Percentiles rank a stretch among this genome's conserved stretches.
phyloP scores from a whole-genome alignment of 2,113 vertebrate genomes.

The Anseranas semipalmata region DNA sequence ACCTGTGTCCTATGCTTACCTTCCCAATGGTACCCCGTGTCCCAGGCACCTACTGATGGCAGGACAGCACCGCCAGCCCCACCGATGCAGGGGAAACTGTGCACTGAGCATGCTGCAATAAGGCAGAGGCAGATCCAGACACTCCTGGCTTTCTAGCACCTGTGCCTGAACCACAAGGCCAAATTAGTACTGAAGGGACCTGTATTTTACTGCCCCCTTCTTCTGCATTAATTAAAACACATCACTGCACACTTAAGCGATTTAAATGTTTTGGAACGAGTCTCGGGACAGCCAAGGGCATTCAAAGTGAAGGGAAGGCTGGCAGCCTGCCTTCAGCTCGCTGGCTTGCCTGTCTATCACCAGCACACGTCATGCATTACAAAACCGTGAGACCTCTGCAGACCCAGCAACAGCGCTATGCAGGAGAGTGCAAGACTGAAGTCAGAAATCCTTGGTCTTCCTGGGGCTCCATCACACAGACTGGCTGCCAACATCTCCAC shows the following conservation, averaged over 20 bases:
- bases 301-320: constrained; percentile 48
- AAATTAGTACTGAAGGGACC: constrained; percentile 49
- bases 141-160: constrained; percentile 27
- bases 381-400: constrained; percentile 14
- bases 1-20: not conserved
- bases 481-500: not conserved
- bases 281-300: constrained; percentile 39
- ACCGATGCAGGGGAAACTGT: not conserved
- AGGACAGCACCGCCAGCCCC: not conserved
- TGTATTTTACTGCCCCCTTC: constrained; percentile 53
- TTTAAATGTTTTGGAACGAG: constrained; percentile 55
- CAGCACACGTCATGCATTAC: constrained; percentile 6
- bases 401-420: not conserved
- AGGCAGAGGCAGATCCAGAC: constrained; percentile 12
- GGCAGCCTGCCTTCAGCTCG: constrained; percentile 33
- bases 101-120: not conserved
- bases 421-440: not conserved
- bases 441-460: not conserved
- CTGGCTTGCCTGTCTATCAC: constrained; percentile 38
- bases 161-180: not conserved
- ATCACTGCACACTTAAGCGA: constrained; percentile 48
- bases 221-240: constrained; percentile 57
- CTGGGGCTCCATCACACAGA: not conserved
- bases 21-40: not conserved
- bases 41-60: not conserved